Evolutionary conservation across 35 echinoderm and acorn worm species (phyloP).

Genomic region (Acanthaster planci): DNA sequence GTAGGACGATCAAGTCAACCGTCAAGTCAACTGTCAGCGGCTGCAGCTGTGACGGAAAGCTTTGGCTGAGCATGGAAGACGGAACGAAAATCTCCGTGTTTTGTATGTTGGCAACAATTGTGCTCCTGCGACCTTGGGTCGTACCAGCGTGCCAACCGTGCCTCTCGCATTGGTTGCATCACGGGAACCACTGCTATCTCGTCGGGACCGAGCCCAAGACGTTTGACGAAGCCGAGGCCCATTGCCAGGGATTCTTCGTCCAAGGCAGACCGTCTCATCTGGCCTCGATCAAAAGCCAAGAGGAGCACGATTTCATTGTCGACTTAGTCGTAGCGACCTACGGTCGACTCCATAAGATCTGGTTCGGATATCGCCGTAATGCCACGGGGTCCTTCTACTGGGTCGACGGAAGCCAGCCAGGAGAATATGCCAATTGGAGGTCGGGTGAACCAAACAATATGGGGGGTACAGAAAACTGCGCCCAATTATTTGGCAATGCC

Average conservation of each 20-base stretch:
- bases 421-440: not conserved
- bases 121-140: too few relatives aligned
- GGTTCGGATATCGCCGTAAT: not conserved
- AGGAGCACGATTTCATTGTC: constrained; percentile 1
- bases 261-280: not conserved
- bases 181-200: not conserved
- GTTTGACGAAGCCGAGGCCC: not conserved
- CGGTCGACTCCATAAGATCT: not conserved
- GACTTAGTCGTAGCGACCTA: not conserved
- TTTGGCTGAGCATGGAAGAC: too few relatives aligned
- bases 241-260: not conserved
- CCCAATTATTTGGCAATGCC: not conserved
- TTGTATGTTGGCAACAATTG: too few relatives aligned
- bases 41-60: too few relatives aligned
- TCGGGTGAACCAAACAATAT: not conserved
- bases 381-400: not conserved
- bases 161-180: too few relatives aligned
- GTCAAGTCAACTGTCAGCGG: too few relatives aligned
- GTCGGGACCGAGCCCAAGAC: not conserved
- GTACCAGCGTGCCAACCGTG: too few relatives aligned
- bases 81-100: too few relatives aligned
- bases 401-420: not conserved
- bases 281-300: not conserved
- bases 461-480: not conserved
- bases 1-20: too few relatives aligned